phyloP scores from a whole-genome alignment of 2,888 invertebrate species.

The Protodeltote pygarga region DNA sequence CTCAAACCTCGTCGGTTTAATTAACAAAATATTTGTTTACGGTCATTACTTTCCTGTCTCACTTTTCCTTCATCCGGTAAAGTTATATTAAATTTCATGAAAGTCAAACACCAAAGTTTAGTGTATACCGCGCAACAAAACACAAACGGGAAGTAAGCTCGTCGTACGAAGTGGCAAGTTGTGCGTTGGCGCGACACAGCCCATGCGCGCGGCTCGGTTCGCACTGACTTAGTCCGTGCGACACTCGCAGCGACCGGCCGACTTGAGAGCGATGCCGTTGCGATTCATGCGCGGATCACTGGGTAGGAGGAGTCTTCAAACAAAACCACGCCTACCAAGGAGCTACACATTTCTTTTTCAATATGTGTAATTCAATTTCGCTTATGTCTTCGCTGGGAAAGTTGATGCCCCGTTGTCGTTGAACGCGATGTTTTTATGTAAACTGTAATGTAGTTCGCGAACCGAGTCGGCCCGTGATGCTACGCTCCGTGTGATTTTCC shows the following conservation, averaged over 20 bases:
- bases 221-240: constrained; percentile 67
- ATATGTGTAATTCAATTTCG: constrained; percentile 88
- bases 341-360: constrained; percentile 87
- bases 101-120: constrained; percentile 68
- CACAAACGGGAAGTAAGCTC: constrained; percentile 61
- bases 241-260: constrained; percentile 61
- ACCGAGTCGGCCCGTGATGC: constrained; percentile 80
- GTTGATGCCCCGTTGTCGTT: constrained; percentile 87
- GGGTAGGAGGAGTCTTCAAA: constrained; percentile 80
- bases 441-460: constrained; percentile 86
- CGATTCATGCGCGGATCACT: constrained; percentile 81
- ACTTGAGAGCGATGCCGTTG: constrained; percentile 67
- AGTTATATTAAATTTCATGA: constrained; percentile 64
- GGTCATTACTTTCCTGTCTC: constrained; percentile 56
- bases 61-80: constrained; percentile 56
- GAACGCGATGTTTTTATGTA: constrained; percentile 87
- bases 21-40: constrained; percentile 62
- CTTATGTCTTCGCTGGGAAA: constrained; percentile 87
- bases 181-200: constrained; percentile 62
- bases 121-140: constrained; percentile 49
- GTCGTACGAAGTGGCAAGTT: constrained; percentile 68
- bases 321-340: constrained; percentile 85
- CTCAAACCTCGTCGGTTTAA: constrained; percentile 57
- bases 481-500: constrained; percentile 76
- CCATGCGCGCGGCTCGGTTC: constrained; percentile 58